phyloP scores from a whole-genome alignment of 2,113 vertebrate species.

The Lasiurus borealis region DNA sequence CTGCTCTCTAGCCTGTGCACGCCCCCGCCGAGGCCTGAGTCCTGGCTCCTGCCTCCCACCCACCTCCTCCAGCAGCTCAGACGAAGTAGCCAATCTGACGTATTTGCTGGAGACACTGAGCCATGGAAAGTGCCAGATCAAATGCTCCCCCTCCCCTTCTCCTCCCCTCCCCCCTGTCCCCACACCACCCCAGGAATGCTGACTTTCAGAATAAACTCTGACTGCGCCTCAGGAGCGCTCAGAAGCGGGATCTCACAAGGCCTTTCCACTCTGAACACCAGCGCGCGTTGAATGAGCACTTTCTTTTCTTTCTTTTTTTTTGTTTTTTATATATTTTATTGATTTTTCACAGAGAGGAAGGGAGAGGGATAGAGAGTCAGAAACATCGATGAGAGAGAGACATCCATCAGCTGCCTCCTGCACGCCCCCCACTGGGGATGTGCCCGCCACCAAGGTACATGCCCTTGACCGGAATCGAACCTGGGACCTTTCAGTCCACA shows the following conservation, averaged over 20 bases:
- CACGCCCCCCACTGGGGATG: too few relatives aligned
- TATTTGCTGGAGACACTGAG: slow-evolving; percentile 21
- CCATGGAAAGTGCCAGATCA: neutral
- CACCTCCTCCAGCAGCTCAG: neutral
- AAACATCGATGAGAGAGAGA: too few relatives aligned
- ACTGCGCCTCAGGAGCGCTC: neutral
- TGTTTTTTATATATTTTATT: too few relatives aligned
- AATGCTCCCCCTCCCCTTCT: neutral
- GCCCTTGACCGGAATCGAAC: too few relatives aligned
- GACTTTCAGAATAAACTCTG: neutral
- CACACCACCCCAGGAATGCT: neutral
- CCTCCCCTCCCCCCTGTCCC: too few relatives aligned
- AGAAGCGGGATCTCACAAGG: neutral
- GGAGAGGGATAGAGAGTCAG: too few relatives aligned
- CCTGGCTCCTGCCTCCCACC: neutral
- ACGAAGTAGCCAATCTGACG: neutral
- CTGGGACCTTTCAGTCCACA: too few relatives aligned
- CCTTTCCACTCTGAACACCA: neutral
- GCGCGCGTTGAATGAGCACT: too few relatives aligned
- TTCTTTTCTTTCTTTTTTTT: too few relatives aligned
- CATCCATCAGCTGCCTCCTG: too few relatives aligned
- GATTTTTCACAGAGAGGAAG: too few relatives aligned
- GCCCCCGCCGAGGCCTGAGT: neutral
- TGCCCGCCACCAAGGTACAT: too few relatives aligned
- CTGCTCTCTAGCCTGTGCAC: neutral